Conservation (phyloP, 2,797 vertebrate species). For the Furcifer pardalis region DNA sequence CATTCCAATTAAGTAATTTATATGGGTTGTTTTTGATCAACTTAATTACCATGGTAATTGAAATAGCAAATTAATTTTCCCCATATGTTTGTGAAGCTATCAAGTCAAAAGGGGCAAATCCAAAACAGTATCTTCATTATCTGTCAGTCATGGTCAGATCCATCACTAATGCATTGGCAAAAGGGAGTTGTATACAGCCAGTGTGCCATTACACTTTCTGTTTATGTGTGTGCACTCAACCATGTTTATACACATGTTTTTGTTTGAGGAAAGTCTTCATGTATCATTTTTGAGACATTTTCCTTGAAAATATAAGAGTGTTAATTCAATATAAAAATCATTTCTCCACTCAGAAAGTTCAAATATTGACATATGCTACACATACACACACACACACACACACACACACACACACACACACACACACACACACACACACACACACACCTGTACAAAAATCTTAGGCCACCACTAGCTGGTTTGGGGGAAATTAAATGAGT, state of each 20-base stretch:
- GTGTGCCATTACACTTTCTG: no score
- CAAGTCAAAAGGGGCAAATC: neutral
- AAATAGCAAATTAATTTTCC: conserved; percentile 43
- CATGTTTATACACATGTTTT: no score
- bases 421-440: no score
- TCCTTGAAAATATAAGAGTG: neutral
- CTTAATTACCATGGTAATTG: conserved; percentile 21
- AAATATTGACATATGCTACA: neutral
- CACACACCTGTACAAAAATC: no score
- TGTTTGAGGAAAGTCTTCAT: no score
- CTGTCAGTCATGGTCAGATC: neutral
- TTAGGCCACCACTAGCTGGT: no score
- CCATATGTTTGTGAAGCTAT: neutral
- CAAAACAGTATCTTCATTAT: conserved; percentile 10
- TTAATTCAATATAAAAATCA: neutral
- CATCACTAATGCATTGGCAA: neutral
- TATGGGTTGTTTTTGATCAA: neutral
- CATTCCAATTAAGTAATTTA: conserved; percentile 21
- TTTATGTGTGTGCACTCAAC: no score
- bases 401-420: no score
- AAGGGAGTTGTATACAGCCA: neutral
- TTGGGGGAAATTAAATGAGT: no score
- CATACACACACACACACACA: no score
- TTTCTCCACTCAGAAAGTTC: neutral
- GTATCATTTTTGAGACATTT: neutral